These are phyloP conservation scores for Novumbra hubbsi DNA, from an alignment of 2,797 vertebrate species.

Conservation along the genomic window DNA sequence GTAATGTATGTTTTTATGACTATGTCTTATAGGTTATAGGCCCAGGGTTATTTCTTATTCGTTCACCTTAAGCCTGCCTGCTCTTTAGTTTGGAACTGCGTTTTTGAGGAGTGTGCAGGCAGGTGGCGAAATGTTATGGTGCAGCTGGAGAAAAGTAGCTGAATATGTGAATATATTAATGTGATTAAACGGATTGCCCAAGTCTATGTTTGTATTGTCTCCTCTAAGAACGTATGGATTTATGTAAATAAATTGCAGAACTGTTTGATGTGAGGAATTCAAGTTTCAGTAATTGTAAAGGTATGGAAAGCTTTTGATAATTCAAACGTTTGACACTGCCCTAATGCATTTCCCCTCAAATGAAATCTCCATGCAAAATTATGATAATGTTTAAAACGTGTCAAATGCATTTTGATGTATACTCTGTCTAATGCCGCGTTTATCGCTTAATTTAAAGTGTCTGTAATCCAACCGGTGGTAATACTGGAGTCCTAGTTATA, in stretches of 20 bases:
- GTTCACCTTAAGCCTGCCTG: neutral
- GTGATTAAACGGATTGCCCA: neutral
- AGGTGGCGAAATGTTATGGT: neutral
- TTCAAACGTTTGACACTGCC: neutral
- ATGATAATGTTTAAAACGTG: neutral
- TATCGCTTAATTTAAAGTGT: no score
- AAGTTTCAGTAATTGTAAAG: neutral
- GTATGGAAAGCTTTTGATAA: neutral
- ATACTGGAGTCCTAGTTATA: neutral
- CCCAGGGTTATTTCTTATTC: neutral
- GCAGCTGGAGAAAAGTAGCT: neutral
- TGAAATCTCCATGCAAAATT: neutral
- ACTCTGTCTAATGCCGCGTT: no score
- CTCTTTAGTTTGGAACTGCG: neutral
- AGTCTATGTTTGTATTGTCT: neutral
- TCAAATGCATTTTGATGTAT: neutral
- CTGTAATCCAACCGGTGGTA: neutral
- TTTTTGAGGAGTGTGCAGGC: neutral
- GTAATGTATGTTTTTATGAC: constrained; percentile 1
- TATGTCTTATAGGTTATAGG: neutral
- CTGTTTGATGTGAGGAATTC: neutral
- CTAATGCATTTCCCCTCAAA: neutral
- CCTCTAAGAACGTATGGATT: neutral
- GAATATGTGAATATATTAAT: neutral
- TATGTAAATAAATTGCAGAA: constrained; percentile 6